These are phyloP conservation scores for Oedothorax gibbosus DNA, from an alignment of 1,140 invertebrate species.

Conservation along the genomic window DNA sequence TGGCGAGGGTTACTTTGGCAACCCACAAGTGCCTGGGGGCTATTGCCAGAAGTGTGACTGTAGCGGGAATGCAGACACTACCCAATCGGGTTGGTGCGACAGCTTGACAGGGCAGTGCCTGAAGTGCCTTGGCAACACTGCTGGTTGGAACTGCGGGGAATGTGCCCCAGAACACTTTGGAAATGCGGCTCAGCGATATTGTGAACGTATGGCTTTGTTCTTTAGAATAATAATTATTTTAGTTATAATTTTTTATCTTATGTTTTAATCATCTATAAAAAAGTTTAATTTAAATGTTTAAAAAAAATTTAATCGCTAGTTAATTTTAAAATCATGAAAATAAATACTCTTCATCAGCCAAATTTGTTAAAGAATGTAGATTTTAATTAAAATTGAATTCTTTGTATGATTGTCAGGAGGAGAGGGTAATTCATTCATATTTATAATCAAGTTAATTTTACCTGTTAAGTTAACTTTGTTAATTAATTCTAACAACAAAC, in stretches of 20 bases:
- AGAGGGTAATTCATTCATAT: too few species aligned
- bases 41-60: conserved; percentile 85
- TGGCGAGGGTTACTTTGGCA: conserved; percentile 88
- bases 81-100: conserved; percentile 69
- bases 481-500: too few species aligned
- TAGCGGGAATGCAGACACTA: conserved; percentile 74
- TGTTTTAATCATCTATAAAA: not conserved
- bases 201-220: conserved; percentile 73
- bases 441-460: too few species aligned
- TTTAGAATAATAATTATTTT: not conserved
- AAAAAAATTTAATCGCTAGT: not conserved
- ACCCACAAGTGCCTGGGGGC: conserved; percentile 78
- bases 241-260: not conserved
- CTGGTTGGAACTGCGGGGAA: conserved; percentile 84
- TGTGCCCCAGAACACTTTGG: conserved; percentile 85
- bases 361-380: too few species aligned
- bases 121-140: conserved; percentile 85
- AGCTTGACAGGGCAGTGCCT: conserved; percentile 81
- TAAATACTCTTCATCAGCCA: too few species aligned
- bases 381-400: too few species aligned
- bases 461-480: too few species aligned
- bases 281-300: not conserved
- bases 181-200: conserved; percentile 79
- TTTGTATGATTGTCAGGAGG: too few species aligned
- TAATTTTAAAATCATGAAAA: not conserved